Evolutionary conservation across 1,140 invertebrate genomes (phyloP).

Genomic region (Drepana arcuata): DNA sequence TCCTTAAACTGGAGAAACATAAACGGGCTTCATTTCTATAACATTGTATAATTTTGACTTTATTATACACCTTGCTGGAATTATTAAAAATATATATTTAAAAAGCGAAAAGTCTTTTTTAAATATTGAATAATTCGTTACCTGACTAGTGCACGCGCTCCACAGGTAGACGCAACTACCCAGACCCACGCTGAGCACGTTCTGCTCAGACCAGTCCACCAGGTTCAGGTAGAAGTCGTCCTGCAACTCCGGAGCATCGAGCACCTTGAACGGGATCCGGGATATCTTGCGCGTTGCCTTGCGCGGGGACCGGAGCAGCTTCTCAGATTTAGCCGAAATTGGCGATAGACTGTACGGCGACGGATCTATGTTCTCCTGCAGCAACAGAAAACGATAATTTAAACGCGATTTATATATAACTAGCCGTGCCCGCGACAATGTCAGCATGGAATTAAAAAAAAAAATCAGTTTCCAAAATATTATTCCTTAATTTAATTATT

Average conservation of each 20-base stretch:
- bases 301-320: slow-evolving; percentile 91
- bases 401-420: no score
- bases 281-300: slow-evolving; percentile 98
- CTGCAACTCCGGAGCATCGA: slow-evolving; percentile 98
- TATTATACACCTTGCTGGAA: background rate
- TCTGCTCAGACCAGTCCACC: slow-evolving; percentile 99
- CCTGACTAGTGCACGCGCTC: slow-evolving; percentile 99
- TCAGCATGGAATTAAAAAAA: no score
- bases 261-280: slow-evolving; percentile 95
- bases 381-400: no score
- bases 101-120: no score
- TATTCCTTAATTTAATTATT: no score
- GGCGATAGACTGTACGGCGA: slow-evolving; percentile 94
- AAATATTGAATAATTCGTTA: no score
- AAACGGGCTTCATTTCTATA: no score
- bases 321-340: slow-evolving; percentile 94
- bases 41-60: no score
- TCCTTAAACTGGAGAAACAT: no score
- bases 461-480: no score
- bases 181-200: slow-evolving; percentile 98
- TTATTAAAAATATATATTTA: background rate
- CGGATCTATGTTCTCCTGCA: slow-evolving; percentile 74
- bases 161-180: slow-evolving; percentile 99
- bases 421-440: no score
- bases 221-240: slow-evolving; percentile 99